A percentile compares a stretch with the other conserved stretches of the same genome.
Evolutionary conservation across 64 coral and sea anemone genomes (phyloP).

Genomic region (Porites lutea): DNA sequence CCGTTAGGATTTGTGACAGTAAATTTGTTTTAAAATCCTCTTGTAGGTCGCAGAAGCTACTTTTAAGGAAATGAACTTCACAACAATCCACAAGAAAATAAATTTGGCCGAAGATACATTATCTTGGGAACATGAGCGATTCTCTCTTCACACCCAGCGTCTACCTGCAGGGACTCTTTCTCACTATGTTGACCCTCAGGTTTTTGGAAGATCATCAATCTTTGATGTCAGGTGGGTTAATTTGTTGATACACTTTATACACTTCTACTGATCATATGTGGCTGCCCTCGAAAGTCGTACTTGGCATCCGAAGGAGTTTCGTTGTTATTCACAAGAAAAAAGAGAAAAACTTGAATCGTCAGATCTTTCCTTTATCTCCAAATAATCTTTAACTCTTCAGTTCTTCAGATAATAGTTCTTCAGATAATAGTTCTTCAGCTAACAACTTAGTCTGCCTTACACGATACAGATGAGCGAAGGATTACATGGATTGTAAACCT

Average conservation of each 20-base stretch:
- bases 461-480: too few species aligned
- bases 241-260: background rate
- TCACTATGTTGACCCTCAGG: conserved; percentile 77
- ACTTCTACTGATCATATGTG: too few species aligned
- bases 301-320: too few species aligned
- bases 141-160: conserved; percentile 90
- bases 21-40: background rate
- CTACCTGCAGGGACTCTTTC: conserved; percentile 91
- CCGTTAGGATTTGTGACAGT: background rate
- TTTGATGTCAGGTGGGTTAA: conserved; percentile 88
- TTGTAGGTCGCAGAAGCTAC: conserved; percentile 73
- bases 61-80: conserved; percentile 89
- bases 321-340: too few species aligned
- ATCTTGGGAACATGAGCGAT: conserved; percentile 95
- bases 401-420: too few species aligned
- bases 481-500: too few species aligned
- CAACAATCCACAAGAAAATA: conserved; percentile 94
- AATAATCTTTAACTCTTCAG: too few species aligned
- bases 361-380: too few species aligned
- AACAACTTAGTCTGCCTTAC: too few species aligned
- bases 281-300: too few species aligned
- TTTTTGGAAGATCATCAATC: conserved; percentile 81
- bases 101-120: conserved; percentile 89
- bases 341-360: too few species aligned
- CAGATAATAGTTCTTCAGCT: too few species aligned